Evolutionary conservation across 2,113 vertebrate genomes (phyloP).

Genomic region (Cichladusa arquata): DNA sequence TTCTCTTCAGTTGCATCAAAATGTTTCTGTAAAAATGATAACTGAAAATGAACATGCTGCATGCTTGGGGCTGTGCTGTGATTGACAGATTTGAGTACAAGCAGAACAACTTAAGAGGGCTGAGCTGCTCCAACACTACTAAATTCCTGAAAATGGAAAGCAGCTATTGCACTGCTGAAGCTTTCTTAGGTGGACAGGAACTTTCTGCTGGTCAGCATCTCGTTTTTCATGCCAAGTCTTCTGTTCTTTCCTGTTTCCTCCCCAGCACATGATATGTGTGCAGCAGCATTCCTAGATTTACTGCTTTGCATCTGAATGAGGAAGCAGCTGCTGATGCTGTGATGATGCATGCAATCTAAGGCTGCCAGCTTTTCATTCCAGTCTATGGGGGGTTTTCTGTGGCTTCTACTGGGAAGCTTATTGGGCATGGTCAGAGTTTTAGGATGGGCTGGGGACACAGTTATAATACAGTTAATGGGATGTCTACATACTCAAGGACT

Average conservation of each 20-base stretch:
- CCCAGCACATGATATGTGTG: neutral
- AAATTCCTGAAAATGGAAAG: neutral
- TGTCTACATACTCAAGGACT: neutral
- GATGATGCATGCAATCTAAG: constrained; percentile 37
- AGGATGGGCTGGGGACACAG: neutral
- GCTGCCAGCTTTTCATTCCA: constrained; percentile 39
- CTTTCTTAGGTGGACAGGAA: constrained; percentile 6
- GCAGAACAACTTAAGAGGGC: neutral
- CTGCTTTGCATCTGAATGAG: constrained; percentile 32
- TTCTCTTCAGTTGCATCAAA: neutral
- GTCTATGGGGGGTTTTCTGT: neutral
- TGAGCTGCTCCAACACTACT: neutral
- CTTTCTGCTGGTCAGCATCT: constrained; percentile 58
- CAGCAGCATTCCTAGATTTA: constrained; percentile 53
- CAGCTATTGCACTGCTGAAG: neutral
- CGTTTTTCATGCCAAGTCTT: constrained; percentile 43
- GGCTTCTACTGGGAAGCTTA: neutral
- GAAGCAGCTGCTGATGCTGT: constrained; percentile 55
- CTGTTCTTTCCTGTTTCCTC: constrained; percentile 32
- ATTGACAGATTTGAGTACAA: neutral
- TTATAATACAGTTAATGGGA: neutral
- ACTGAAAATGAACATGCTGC: neutral
- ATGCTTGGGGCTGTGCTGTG: neutral
- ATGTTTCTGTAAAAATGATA: neutral
- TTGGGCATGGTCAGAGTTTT: neutral